phyloP scores from a whole-genome alignment of 2,113 vertebrate genomes.

The Engystomops pustulosus region DNA sequence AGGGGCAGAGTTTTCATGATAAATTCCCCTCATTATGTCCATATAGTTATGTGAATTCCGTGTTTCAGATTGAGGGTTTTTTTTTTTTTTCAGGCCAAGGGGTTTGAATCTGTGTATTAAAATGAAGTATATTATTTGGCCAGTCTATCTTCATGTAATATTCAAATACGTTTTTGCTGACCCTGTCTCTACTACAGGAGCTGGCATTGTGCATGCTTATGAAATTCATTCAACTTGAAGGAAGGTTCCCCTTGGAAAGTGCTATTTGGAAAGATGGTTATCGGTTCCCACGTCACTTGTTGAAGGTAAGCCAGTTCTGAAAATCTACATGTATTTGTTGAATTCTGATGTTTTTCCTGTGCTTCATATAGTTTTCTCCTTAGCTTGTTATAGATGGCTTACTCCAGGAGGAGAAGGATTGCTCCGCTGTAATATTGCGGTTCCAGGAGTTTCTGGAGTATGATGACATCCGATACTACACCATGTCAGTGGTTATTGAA shows the following conservation, averaged over 20 bases:
- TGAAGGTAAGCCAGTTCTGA: slow-evolving; percentile 73
- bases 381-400: slow-evolving; percentile 81
- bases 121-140: too few species aligned
- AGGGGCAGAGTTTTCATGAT: too few species aligned
- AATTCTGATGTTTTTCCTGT: neutral
- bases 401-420: slow-evolving; percentile 74
- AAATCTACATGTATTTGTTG: neutral
- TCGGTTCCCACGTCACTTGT: slow-evolving; percentile 81
- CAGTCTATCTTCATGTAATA: neutral
- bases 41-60: too few species aligned
- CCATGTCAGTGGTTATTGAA: slow-evolving; percentile 77
- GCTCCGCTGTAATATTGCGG: slow-evolving; percentile 80
- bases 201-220: slow-evolving; percentile 81
- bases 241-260: slow-evolving; percentile 77
- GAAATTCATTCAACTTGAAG: slow-evolving; percentile 87
- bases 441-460: slow-evolving; percentile 88
- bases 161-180: neutral
- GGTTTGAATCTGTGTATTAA: too few species aligned
- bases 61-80: too few species aligned
- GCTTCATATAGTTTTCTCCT: neutral
- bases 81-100: too few species aligned
- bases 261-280: slow-evolving; percentile 82
- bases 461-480: slow-evolving; percentile 87
- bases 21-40: too few species aligned
- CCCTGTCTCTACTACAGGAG: slow-evolving; percentile 72